Conservation (phyloP, 1,140 invertebrate species). For the Brachystomella parvula region DNA sequence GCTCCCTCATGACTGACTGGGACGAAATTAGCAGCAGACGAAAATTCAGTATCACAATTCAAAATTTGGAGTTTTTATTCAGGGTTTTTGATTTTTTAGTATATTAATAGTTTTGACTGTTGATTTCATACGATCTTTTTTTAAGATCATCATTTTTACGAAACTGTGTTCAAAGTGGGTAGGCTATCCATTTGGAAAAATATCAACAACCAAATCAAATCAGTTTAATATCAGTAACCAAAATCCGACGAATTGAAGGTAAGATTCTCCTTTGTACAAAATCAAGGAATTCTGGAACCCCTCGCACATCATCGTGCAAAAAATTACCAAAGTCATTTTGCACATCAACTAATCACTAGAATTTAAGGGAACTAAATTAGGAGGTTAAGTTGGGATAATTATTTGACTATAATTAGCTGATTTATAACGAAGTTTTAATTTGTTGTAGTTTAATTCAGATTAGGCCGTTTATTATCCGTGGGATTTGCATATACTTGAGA, state of each 20-base stretch:
- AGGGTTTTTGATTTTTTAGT: not conserved
- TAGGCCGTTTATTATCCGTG: too few relatives aligned
- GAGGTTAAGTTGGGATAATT: too few relatives aligned
- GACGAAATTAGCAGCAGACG: not conserved
- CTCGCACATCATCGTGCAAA: not conserved
- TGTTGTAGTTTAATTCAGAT: too few relatives aligned
- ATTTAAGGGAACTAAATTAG: too few relatives aligned
- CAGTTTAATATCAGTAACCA: constrained; percentile 3
- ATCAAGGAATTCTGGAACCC: not conserved
- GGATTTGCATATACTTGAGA: too few relatives aligned
- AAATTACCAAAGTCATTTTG: too few relatives aligned
- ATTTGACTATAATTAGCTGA: too few relatives aligned
- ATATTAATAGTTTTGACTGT: not conserved
- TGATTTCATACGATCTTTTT: not conserved
- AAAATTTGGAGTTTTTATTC: not conserved
- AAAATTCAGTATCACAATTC: too few relatives aligned
- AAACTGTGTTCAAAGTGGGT: too few relatives aligned
- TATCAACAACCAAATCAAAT: too few relatives aligned
- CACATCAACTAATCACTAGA: constrained; percentile 51
- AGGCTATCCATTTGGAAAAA: too few relatives aligned
- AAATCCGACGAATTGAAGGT: not conserved
- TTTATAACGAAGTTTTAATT: too few relatives aligned
- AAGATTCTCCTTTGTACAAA: not conserved
- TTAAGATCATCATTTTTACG: not conserved
- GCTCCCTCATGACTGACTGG: not conserved